These are phyloP conservation scores for Nansenia antarctica DNA, from an alignment of 2,113 vertebrate species.

Conservation along the genomic window DNA sequence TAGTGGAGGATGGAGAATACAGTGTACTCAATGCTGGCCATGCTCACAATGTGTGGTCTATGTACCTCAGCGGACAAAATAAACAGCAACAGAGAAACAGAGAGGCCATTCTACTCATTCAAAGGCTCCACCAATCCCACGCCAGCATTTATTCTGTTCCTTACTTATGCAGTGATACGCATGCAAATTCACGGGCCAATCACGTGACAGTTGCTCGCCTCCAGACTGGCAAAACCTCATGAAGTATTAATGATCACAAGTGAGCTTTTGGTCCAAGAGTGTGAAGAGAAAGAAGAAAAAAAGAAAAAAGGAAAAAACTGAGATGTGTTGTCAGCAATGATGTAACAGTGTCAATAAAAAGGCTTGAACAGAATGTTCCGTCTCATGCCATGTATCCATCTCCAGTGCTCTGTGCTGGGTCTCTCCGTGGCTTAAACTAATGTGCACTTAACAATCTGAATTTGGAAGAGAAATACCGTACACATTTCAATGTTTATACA, in stretches of 20 bases:
- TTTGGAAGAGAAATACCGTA: too few species aligned
- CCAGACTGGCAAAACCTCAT: neutral
- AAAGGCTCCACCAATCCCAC: conserved; percentile 52
- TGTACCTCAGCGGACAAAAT: conserved; percentile 49
- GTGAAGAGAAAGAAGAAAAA: too few species aligned
- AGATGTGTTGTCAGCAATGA: conserved; percentile 17
- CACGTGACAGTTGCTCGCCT: conserved; percentile 25
- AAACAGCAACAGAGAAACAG: too few species aligned
- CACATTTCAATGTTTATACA: too few species aligned
- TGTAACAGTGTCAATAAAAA: conserved; percentile 35
- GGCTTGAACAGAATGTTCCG: conserved; percentile 13
- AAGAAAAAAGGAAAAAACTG: conserved; percentile 10
- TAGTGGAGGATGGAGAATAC: conserved; percentile 61
- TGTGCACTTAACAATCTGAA: too few species aligned
- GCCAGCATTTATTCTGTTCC: conserved; percentile 57
- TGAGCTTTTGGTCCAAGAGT: conserved; percentile 24
- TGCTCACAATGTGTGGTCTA: conserved; percentile 70
- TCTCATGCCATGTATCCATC: neutral
- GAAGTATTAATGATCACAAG: conserved; percentile 43
- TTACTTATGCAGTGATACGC: conserved; percentile 58
- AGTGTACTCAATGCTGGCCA: conserved; percentile 58
- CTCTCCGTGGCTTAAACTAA: neutral
- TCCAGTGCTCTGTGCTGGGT: conserved; percentile 3
- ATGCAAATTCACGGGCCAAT: conserved; percentile 59
- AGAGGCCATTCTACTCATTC: conserved; percentile 66